Evolutionary conservation across 37 sponge, comb jelly and placozoan genomes (phyloP).

Genomic region (Aplysina aerophoba): DNA sequence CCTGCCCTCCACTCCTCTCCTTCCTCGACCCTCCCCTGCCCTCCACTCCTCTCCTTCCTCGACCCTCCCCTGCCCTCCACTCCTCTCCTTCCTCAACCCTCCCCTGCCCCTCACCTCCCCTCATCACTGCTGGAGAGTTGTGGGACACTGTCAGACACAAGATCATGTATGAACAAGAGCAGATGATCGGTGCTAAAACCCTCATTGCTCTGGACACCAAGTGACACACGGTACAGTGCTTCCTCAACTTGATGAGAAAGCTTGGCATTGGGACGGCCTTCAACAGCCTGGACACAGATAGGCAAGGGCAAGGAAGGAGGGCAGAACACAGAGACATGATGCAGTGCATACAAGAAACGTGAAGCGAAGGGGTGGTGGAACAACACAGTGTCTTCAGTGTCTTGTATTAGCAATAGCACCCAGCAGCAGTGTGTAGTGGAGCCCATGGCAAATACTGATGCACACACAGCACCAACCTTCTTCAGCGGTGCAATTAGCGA

Average conservation of each 20-base stretch:
- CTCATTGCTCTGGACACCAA: conserved; percentile 65
- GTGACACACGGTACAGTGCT: conserved; percentile 45
- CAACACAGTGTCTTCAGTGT: too few relatives aligned
- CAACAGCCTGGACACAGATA: conserved; percentile 47
- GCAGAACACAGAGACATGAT: not conserved
- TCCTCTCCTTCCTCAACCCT: too few relatives aligned
- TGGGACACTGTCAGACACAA: conserved; percentile 50
- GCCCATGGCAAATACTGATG: too few relatives aligned
- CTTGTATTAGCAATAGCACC: too few relatives aligned
- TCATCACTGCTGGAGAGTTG: conserved; percentile 30
- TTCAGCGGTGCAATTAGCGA: conserved; percentile 58
- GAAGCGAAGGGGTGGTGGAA: too few relatives aligned
- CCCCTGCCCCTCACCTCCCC: too few relatives aligned
- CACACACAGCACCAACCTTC: conserved; percentile 48
- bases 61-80: not conserved
- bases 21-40: too few relatives aligned
- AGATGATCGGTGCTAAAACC: conserved; percentile 56
- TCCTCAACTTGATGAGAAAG: conserved; percentile 61
- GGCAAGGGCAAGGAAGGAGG: not conserved
- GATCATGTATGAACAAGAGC: conserved; percentile 61
- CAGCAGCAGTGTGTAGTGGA: not conserved
- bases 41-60: too few relatives aligned
- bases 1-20: too few relatives aligned
- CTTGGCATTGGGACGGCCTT: conserved; percentile 35
- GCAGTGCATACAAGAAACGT: too few relatives aligned